Evolutionary conservation across 2,888 invertebrate genomes (phyloP), one percentile per base, ranked within the genome.

Genomic region (Tricholauxania praeusta): DNA sequence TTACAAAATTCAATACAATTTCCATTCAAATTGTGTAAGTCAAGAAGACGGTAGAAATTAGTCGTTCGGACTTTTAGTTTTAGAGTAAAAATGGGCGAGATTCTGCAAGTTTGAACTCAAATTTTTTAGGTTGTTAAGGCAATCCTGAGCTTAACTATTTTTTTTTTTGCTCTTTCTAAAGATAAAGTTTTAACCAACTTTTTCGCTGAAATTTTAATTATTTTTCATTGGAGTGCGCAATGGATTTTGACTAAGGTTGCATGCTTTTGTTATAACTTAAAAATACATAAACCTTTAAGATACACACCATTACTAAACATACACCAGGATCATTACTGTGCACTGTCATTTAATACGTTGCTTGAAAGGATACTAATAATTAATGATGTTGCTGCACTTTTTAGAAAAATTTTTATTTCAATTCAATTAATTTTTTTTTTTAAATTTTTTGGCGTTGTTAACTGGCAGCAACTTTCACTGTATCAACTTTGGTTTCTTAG

Each of bases 251-350:
- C 10, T 1, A 10, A 39, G 10, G 1, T 17, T 12, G 53, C 1
- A 1, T 14, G 5, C 14, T 53, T 53, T 53, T 53, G 14, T 12
- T 17, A 12, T n/a, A 17, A 53, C 53, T 53, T 53, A 53, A 19
- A 10, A 8, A 53, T 53, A 53, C 8, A 53, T 12, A 10, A 6
- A 53, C 19, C 53, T 53, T 53, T 32, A 53, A 62, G 60, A 80
- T 85, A 84, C 84, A 79, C 84, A 84, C 84, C 84, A 84, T 84
- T 84, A 85, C 84, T 84, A 84, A 82, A 84, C 84, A 84, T 83
- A 85, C 84, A 84, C 84, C 84, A 82, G 81, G 85, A 79, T 85
- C 84, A 85, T 84, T 85, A 84, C 85, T 84, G 82, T 84, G 84
- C 84, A 84, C 85, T 85, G 85, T 84, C 84, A 84, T 84, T 85